These are phyloP conservation scores for Spheniscus humboldti DNA, from an alignment of 2,797 vertebrate species.

Conservation along the genomic window DNA sequence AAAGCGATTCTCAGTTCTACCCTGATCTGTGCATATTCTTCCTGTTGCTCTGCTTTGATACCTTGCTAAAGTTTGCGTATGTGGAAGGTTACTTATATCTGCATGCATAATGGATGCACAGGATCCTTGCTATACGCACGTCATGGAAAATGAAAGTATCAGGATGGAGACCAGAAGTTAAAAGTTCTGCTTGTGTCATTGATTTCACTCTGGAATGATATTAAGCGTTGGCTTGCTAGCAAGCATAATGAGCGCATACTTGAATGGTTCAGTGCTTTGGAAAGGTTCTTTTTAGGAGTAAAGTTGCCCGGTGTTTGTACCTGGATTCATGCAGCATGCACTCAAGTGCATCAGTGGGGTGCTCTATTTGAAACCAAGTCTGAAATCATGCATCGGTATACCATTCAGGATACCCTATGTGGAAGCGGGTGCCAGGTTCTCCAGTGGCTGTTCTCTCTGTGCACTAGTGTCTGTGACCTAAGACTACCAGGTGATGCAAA, in stretches of 20 bases:
- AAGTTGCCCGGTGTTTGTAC: neutral
- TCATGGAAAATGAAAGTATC: neutral
- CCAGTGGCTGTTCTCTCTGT: neutral
- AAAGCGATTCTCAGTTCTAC: neutral
- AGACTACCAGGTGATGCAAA: neutral
- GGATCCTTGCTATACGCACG: neutral
- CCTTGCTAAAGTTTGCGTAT: neutral
- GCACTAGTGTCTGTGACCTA: neutral
- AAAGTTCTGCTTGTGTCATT: neutral
- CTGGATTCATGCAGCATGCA: neutral
- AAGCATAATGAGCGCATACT: neutral
- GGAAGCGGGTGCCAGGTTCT: neutral
- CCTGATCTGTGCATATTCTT: neutral
- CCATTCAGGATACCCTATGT: rapidly evolving
- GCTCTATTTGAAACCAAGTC: neutral
- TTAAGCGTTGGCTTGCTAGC: neutral
- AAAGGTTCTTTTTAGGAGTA: neutral
- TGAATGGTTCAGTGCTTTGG: neutral
- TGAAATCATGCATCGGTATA: neutral
- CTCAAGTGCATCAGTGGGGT: rapidly evolving
- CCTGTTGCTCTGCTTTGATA: neutral
- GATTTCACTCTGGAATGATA: neutral
- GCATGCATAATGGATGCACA: neutral
- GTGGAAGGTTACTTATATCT: neutral
- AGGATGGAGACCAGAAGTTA: neutral